Base-by-base conservation (phyloP, 2,113 vertebrate species). In the Percopsis transmontana region DNA sequence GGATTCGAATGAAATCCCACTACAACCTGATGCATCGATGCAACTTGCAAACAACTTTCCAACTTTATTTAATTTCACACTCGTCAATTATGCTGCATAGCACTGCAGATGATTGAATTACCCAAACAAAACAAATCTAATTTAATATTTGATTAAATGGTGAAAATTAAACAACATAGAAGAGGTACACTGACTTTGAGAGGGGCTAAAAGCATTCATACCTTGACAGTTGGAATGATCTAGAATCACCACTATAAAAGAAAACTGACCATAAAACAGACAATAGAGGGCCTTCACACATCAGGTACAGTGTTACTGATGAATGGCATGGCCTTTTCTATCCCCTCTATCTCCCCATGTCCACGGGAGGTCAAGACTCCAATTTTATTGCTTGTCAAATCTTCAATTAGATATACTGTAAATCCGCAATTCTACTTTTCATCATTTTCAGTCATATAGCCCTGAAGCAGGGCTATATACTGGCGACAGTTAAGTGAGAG, bases 1-100 rank as follows among this genome's bases (percentile, higher is more conserved):
- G 20, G 19, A 58, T 27, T 33, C 16, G 2, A 20, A 20, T 41
- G 11, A 8, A 33, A 27, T 27, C 15, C 11, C 20, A 56, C 52
- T 19, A 59, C 18, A 21, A 55, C 15, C 41, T 4, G 5, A 55
- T 23, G 23, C 64, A 62, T 41, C 67, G 68, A 42, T 42, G 27
- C 27, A 33, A 55, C 50, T 70, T 41, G 68, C 33, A 64, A 68
- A 42, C 39, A 1, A 52, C 5, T 18, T 55, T 62, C 16, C 20
- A 6, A 59, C 55, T 73, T 33, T 1, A 33, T 33, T 33, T 0
- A 33, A 51, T 33, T 57, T 71, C 60, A 54, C 20, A 13, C 6
- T 44, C 51, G 21, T 33, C 1, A 48, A 12, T 39, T 9, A 19
- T 61, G 23, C 48, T 62, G 16, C 54, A 27, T 24, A 42, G 58